These are phyloP conservation scores for Tenthredo amoena DNA, from an alignment of 2,888 invertebrate genomes.

Conservation along the genomic window DNA sequence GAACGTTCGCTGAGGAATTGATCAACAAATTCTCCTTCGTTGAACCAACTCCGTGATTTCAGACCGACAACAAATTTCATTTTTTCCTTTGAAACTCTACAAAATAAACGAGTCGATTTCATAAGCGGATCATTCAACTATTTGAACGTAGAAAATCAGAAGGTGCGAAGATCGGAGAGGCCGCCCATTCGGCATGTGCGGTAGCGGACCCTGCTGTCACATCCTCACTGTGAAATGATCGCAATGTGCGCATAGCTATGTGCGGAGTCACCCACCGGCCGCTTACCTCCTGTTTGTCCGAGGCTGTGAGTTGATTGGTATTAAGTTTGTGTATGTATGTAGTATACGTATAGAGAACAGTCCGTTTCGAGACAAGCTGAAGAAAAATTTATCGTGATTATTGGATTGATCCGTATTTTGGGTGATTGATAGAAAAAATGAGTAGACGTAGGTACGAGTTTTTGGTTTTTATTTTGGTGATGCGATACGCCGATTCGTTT, in stretches of 20 bases:
- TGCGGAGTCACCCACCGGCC: conserved; percentile 43
- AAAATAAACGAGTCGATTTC: neutral
- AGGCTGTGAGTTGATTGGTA: conserved; percentile 28
- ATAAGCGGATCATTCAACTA: no score
- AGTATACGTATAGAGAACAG: neutral
- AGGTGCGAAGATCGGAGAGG: conserved; percentile 15
- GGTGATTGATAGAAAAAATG: neutral
- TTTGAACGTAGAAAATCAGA: neutral
- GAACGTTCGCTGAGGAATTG: conserved; percentile 21
- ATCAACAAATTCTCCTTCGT: conserved; percentile 9
- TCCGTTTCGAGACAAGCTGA: neutral
- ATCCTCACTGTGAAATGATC: conserved; percentile 49
- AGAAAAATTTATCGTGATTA: neutral
- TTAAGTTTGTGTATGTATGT: conserved; percentile 9
- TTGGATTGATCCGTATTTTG: neutral
- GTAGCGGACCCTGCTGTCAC: conserved; percentile 42
- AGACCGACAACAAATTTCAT: neutral
- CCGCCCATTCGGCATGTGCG: conserved; percentile 8
- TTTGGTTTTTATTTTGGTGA: neutral
- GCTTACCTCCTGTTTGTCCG: conserved; percentile 39
- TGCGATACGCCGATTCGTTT: neutral
- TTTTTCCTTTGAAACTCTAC: neutral
- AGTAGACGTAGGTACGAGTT: neutral
- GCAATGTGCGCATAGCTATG: conserved; percentile 44
- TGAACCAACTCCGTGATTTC: neutral